A percentile compares a stretch with the other conserved stretches of the same genome.
phyloP scores from a whole-genome alignment of 2,797 vertebrate genomes.

The Knipowitschia caucasica region DNA sequence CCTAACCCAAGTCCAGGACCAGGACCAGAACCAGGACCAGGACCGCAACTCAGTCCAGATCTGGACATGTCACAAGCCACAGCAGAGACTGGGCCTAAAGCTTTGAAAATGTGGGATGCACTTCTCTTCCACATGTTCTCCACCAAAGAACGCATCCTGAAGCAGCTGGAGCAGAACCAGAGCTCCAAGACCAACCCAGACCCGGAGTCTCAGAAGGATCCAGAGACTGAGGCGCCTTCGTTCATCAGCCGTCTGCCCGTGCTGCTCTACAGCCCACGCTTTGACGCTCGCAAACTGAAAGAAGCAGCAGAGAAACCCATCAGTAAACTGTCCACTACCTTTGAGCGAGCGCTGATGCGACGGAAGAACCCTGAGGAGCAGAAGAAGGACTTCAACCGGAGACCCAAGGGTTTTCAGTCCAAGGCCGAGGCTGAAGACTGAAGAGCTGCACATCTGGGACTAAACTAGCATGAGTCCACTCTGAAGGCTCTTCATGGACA shows the following conservation, averaged over 20 bases:
- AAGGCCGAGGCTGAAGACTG: background rate
- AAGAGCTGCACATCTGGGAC: background rate
- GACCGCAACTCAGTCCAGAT: background rate
- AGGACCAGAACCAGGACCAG: background rate
- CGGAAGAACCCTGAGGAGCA: constrained; percentile 71
- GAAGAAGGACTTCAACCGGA: constrained; percentile 86
- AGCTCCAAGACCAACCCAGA: constrained; percentile 41
- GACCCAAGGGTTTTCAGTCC: constrained; percentile 79
- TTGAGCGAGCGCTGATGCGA: constrained; percentile 74
- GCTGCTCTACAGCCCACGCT: constrained; percentile 85
- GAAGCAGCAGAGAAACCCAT: constrained; percentile 83
- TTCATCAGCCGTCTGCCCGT: constrained; percentile 81
- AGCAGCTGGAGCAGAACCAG: constrained; percentile 59
- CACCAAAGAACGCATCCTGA: constrained; percentile 72
- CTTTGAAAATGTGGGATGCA: constrained; percentile 91
- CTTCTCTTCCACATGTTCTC: constrained; percentile 88
- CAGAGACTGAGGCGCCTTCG: constrained; percentile 50
- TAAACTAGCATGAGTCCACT: background rate
- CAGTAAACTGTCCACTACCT: constrained; percentile 65
- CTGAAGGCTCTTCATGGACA: too few relatives aligned
- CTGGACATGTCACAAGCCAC: background rate
- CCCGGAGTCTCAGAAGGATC: constrained; percentile 52
- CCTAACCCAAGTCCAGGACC: constrained; percentile 37
- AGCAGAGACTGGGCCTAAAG: constrained; percentile 53
- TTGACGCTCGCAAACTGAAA: constrained; percentile 89